These are phyloP conservation scores for Malacoctenus gilli DNA, from an alignment of 2,797 vertebrate species.

Conservation along the genomic window DNA sequence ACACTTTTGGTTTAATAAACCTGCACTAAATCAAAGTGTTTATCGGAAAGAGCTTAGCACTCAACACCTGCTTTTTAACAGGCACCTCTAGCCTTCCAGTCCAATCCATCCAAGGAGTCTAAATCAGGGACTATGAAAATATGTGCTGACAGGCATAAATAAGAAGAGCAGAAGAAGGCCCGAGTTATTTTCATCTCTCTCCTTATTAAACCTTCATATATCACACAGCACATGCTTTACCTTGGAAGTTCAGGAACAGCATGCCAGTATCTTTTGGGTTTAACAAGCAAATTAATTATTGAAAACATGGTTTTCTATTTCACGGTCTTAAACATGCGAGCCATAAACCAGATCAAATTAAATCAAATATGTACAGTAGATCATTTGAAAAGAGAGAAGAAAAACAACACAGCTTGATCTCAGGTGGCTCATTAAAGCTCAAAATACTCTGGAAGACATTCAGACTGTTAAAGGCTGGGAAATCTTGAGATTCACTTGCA, in stretches of 20 bases:
- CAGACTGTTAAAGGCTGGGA: too few species aligned
- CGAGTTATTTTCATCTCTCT: slow-evolving; percentile 41
- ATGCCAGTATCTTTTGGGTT: slow-evolving; percentile 8
- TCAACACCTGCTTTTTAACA: slow-evolving; percentile 54
- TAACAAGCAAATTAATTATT: not conserved
- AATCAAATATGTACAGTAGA: not conserved
- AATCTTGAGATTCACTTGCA: too few species aligned
- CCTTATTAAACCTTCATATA: slow-evolving; percentile 42
- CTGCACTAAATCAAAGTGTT: slow-evolving; percentile 37
- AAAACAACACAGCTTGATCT: not conserved
- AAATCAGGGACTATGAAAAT: slow-evolving; percentile 60
- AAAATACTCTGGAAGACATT: not conserved
- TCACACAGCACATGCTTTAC: slow-evolving; percentile 29
- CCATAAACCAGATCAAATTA: not conserved
- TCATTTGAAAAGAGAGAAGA: not conserved
- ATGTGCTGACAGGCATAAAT: slow-evolving; percentile 46
- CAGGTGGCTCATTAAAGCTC: not conserved
- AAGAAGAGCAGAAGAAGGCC: slow-evolving; percentile 40
- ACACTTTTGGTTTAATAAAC: slow-evolving; percentile 56
- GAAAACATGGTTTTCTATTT: not conserved
- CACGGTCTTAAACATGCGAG: not conserved
- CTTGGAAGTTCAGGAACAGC: slow-evolving; percentile 17
- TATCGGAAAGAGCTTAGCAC: slow-evolving; percentile 42
- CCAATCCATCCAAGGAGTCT: slow-evolving; percentile 35
- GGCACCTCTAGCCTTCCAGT: slow-evolving; percentile 46